Evolutionary conservation across 2,888 invertebrate species (phyloP), one percentile per base, ranked within the genome.

Genomic region (Dioctria rufipes): DNA sequence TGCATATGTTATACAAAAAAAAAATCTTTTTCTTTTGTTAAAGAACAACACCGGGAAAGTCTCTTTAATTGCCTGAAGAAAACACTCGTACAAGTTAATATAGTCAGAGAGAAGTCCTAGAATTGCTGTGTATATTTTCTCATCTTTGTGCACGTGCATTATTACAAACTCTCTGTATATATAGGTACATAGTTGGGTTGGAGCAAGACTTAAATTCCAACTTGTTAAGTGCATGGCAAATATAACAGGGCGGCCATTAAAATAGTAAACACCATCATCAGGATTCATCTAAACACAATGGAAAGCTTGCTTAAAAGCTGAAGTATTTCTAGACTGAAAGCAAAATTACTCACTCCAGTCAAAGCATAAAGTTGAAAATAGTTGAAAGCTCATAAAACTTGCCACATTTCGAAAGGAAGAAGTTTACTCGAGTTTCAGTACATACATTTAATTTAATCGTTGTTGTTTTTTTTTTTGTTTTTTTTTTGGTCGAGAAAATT

Each of bases 331-430:
- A 9, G 5, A 51, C 54, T 5, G 13, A 43, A 5, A n/a, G 13
- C 13, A 43, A 46, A 65, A 71, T 71, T 71, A 54, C 42, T 54
- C 71, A 71, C 51, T 54, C 58, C 71, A 71, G 71, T 54, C 58
- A 40, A 25, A 54, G 54, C 54, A 51, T 3, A 9, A 54, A 54
- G 39, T 71, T 9, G 71, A 71, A 37, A 39, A 42, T 51, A 37
- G n/a, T 71, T 37, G 71, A 51, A 37, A 49, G 51, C 71, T 71
- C 54, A 71, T 71, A 51, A 54, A 71, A 71, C 37, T 69, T 69
- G 25, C 8, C 37, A 9, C 37, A 5, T 54, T 71, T 40, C 54
- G 54, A 54, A 25, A 71, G 71, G 51, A 54, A 37, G 11, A 25
- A 54, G 71, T 40, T 54, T 5, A 25, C 25, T 25, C 25, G 25